Base-by-base conservation (phyloP, 2,797 vertebrate genomes). In the Psittacula derbiana region DNA sequence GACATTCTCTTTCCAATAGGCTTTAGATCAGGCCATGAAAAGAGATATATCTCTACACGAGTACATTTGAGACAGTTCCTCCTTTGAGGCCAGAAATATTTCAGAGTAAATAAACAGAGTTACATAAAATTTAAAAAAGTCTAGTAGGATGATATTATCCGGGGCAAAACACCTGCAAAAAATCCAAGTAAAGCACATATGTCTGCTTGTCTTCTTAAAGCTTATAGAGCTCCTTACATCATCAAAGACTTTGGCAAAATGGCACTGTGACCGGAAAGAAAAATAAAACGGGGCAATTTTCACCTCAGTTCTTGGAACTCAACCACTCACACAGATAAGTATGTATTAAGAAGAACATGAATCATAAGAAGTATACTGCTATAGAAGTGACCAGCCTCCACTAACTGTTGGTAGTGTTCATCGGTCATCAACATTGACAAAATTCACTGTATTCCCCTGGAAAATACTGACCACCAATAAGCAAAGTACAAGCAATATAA, bases 361-460 rank as follows among this genome's bases (percentile, higher is more conserved):
- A 97, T 91, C 50, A 60, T 55, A 61, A 44, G 80, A 83, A 27
- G 11, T 67, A 88, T 14, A 64, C 66, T 91, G 83, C 66, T 94
- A 7, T n/a, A 84, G 78, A 97, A 93, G 82, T 89, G 94, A 95
- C 67, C 83, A 69, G 79, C 67, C 79, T 65, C 91, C 92, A 92
- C 13, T 79, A 60, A 75, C 16, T 50, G 10, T 21, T 66, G 30
- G 6, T 46, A 79, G 91, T 64, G 60, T 57, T 90, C 86, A 95
- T 21, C 49, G 19, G 69, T 92, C 47, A 93, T 91, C 88, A 96
- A 92, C 90, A 95, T 50, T 43, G 61, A 96, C 71, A 95, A 97
- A 96, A 91, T 91, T 90, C 75, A 94, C 49, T 85, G 58, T 89
- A 86, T 89, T 93, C 47, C 74, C 81, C 38, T n/a, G 90, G 91